A percentile compares a stretch with the other conserved stretches of the same genome.
Conservation (phyloP, 2,113 vertebrate species). For the Syngnathoides biaculeatus region DNA sequence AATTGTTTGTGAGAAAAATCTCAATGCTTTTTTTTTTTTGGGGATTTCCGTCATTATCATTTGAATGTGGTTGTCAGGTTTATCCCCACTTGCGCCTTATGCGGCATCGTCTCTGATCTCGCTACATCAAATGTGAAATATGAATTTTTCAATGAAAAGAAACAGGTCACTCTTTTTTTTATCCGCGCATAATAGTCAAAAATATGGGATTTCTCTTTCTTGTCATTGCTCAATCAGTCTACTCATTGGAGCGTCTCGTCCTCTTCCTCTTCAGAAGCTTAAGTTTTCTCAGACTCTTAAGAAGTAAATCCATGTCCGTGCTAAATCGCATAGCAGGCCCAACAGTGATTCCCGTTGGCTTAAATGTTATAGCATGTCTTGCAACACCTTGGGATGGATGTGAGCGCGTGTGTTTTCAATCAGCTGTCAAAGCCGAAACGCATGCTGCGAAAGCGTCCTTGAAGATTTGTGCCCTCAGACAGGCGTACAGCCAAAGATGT, state of each 20-base stretch:
- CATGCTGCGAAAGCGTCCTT: slow-evolving; percentile 21
- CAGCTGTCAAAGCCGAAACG: slow-evolving; percentile 36
- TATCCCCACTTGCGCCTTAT: no score
- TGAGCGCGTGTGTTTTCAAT: slow-evolving; percentile 36
- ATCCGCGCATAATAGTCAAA: slow-evolving; percentile 18
- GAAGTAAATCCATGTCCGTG: slow-evolving; percentile 26
- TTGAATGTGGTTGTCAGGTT: no score
- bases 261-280: slow-evolving; percentile 6
- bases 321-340: slow-evolving; percentile 30
- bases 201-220: slow-evolving; percentile 11
- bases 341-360: slow-evolving; percentile 18
- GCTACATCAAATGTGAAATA: no score
- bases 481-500: slow-evolving; percentile 3
- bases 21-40: no score
- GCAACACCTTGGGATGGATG: slow-evolving; percentile 37
- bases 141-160: no score
- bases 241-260: slow-evolving; percentile 24
- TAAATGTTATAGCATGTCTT: slow-evolving; percentile 22
- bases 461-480: slow-evolving; percentile 8
- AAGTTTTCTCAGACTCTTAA: slow-evolving; percentile 29
- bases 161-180: slow-evolving; percentile 7
- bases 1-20: no score
- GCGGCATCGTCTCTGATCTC: no score
- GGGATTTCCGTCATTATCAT: no score
- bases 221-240: slow-evolving; percentile 22